phyloP scores from a whole-genome alignment of 2,797 vertebrate species.

The Pangasius mekongensis region DNA sequence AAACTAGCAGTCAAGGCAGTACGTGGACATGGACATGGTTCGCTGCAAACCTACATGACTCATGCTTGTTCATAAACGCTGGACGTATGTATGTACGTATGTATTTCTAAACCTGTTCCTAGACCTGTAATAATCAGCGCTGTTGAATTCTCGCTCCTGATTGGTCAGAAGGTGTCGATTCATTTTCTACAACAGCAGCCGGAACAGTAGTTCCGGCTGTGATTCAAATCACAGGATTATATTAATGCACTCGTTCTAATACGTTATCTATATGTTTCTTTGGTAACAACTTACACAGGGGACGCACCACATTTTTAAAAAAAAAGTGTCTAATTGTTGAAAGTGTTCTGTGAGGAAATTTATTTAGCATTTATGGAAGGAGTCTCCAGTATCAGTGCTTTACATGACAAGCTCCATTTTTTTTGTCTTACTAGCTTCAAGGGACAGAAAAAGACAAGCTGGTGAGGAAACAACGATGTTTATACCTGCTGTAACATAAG shows the following conservation, averaged over 20 bases:
- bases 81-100: background rate
- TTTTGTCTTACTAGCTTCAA: background rate
- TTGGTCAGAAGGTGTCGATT: background rate
- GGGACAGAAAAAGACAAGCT: background rate
- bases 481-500: background rate
- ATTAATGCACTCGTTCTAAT: background rate
- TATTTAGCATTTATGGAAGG: background rate
- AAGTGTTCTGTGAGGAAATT: background rate
- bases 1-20: background rate
- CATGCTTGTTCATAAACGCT: background rate
- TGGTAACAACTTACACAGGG: background rate
- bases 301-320: too few species aligned
- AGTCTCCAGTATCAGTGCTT: background rate
- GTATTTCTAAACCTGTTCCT: background rate
- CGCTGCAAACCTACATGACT: constrained; percentile 8
- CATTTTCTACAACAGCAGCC: background rate
- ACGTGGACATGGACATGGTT: background rate
- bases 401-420: background rate
- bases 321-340: background rate
- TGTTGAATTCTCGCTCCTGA: background rate
- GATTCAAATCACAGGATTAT: background rate
- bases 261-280: background rate
- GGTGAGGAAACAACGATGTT: background rate
- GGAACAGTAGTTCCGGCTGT: background rate
- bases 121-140: background rate